Conservation (phyloP, 2,797 vertebrate species). For the Bryconaethiops microstoma region DNA sequence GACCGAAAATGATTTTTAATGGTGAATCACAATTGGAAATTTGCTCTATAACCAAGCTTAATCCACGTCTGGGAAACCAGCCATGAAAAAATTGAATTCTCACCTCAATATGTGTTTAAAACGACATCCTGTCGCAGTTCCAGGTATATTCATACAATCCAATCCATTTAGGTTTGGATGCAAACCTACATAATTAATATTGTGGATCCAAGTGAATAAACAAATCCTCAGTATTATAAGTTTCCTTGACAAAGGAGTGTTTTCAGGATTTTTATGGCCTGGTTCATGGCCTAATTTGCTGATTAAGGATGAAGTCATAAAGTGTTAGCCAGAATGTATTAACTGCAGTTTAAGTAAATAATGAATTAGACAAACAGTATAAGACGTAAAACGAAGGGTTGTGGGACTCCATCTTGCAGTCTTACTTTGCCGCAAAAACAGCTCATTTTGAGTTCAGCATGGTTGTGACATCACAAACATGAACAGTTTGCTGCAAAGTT, state of each 20-base stretch:
- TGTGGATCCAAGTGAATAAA: neutral
- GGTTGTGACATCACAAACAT: too few species aligned
- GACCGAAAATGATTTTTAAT: slow-evolving; percentile 1
- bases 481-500: too few species aligned
- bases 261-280: neutral
- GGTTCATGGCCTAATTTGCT: neutral
- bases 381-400: neutral
- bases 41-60: neutral
- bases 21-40: slow-evolving; percentile 8
- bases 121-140: neutral
- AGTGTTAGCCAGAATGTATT: neutral
- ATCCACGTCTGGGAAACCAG: slow-evolving; percentile 11
- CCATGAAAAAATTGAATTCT: neutral
- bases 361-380: neutral
- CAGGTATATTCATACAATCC: neutral
- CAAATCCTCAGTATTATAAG: neutral
- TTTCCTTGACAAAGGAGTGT: neutral
- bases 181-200: neutral
- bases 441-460: too few species aligned
- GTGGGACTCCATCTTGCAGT: neutral
- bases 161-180: neutral
- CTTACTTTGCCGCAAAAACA: too few species aligned
- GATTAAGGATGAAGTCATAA: neutral
- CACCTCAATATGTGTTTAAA: neutral
- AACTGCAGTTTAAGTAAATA: neutral